These are phyloP conservation scores for Nycticorax nycticorax DNA, from an alignment of 2,113 vertebrate genomes.

Conservation along the genomic window DNA sequence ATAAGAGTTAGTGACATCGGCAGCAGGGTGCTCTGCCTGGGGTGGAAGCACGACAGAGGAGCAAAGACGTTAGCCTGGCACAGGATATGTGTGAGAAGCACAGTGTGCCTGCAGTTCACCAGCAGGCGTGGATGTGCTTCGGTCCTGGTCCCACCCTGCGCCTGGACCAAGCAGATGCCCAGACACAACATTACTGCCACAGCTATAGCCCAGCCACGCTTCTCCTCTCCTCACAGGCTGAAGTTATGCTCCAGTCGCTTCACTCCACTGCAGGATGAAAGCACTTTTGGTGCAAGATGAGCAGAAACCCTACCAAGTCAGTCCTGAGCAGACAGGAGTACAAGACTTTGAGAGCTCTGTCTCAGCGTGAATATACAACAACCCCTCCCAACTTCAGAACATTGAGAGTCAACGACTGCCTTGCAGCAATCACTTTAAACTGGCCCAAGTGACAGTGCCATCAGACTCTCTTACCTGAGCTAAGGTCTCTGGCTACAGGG, in stretches of 20 bases:
- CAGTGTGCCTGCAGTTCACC: neutral
- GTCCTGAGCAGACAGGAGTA: neutral
- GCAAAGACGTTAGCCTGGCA: neutral
- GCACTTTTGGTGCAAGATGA: neutral
- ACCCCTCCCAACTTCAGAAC: neutral
- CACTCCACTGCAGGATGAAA: neutral
- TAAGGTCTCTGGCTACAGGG: neutral
- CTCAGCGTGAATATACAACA: accelerated
- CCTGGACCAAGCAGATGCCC: neutral
- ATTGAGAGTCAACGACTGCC: neutral
- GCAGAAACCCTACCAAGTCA: neutral
- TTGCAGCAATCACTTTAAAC: neutral
- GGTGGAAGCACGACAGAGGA: neutral
- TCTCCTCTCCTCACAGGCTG: neutral
- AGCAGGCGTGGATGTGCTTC: neutral
- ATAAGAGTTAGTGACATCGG: neutral
- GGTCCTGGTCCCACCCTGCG: neutral
- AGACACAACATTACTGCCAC: neutral
- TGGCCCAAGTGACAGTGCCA: neutral
- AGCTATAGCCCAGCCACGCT: neutral
- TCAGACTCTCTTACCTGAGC: neutral
- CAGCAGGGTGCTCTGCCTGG: neutral
- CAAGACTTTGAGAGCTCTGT: neutral
- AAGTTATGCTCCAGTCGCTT: neutral
- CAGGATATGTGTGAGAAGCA: neutral